Conservation (phyloP, 2,888 invertebrate species). For the Rhodophaea formosa region DNA sequence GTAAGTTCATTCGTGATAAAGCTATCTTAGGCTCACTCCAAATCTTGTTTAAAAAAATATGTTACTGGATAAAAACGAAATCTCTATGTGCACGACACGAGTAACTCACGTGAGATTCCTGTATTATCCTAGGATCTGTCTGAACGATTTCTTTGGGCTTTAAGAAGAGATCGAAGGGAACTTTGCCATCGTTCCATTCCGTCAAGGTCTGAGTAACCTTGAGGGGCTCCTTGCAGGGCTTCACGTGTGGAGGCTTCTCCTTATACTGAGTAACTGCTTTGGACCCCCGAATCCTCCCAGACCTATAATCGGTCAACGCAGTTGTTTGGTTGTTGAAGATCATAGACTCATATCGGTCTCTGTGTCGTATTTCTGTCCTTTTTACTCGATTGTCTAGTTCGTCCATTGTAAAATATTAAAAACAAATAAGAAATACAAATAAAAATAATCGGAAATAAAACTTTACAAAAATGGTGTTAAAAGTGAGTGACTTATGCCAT, state of each 20-base stretch:
- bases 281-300: slow-evolving; percentile 23
- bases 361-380: not conserved
- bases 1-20: too few relatives aligned
- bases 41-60: too few relatives aligned
- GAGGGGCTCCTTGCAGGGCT: slow-evolving; percentile 28
- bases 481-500: not conserved
- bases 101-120: slow-evolving; percentile 45
- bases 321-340: slow-evolving; percentile 41
- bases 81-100: too few relatives aligned
- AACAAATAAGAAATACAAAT: not conserved
- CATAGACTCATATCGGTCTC: slow-evolving; percentile 31
- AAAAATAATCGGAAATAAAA: not conserved
- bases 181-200: slow-evolving; percentile 33
- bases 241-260: slow-evolving; percentile 25
- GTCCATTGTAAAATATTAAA: not conserved
- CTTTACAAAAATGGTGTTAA: not conserved
- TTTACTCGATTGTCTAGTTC: not conserved
- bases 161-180: slow-evolving; percentile 36
- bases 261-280: slow-evolving; percentile 31
- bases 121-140: slow-evolving; percentile 37
- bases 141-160: slow-evolving; percentile 38
- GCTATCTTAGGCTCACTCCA: too few relatives aligned
- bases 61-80: too few relatives aligned
- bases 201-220: slow-evolving; percentile 41
- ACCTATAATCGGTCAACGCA: slow-evolving; percentile 31